These are phyloP conservation scores for Oxytorus armatus DNA, from an alignment of 2,888 invertebrate species.

Conservation along the genomic window DNA sequence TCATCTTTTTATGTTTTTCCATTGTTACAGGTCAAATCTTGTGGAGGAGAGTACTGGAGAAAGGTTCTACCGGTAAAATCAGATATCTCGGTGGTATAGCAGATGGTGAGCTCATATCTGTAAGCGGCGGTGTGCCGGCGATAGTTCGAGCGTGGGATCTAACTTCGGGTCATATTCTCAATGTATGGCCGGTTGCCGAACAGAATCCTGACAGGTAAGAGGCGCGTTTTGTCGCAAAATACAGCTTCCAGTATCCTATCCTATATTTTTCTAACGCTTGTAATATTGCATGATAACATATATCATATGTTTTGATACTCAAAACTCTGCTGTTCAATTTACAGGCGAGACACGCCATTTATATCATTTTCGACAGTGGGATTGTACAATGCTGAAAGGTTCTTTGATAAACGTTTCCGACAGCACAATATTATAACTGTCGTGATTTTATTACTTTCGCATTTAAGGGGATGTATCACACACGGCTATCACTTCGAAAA, in stretches of 20 bases:
- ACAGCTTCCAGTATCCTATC: too few species aligned
- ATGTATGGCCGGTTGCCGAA: conserved; percentile 89
- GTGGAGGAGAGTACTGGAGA: conserved; percentile 94
- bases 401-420: conserved; percentile 66
- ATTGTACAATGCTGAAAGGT: conserved; percentile 82
- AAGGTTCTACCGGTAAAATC: conserved; percentile 87
- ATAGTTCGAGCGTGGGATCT: conserved; percentile 93
- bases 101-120: conserved; percentile 89
- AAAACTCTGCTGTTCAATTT: conserved; percentile 73
- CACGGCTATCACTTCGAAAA: too few species aligned
- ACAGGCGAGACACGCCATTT: conserved; percentile 82
- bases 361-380: conserved; percentile 82
- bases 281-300: background rate
- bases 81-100: conserved; percentile 88
- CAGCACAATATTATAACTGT: conserved; percentile 39
- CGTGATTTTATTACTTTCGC: conserved; percentile 31
- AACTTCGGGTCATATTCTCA: conserved; percentile 89
- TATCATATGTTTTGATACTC: conserved; percentile 27
- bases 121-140: conserved; percentile 90
- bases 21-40: conserved; percentile 88
- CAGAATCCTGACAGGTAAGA: conserved; percentile 81
- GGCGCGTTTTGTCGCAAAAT: background rate
- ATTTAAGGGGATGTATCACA: too few species aligned
- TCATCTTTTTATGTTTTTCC: conserved; percentile 19
- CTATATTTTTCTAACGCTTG: background rate